Percentiles rank a stretch among this genome's conserved stretches.
phyloP scores from a whole-genome alignment of 2,113 vertebrate species.

The Zapus hudsonius region DNA sequence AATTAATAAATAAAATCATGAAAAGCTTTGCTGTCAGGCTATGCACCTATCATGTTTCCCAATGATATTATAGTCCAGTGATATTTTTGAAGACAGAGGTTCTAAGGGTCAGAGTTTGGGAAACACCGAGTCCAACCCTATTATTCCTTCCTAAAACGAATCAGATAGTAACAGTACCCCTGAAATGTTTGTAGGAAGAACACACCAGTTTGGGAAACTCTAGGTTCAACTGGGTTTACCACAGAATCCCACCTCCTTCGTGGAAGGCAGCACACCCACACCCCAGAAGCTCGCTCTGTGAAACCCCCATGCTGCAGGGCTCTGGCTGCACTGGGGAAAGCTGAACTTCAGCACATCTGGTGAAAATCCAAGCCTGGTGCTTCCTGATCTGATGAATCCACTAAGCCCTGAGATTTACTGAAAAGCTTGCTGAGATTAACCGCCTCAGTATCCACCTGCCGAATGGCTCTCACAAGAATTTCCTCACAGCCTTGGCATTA shows the following conservation, averaged over 20 bases:
- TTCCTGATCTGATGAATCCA: background rate
- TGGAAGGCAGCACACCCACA: background rate
- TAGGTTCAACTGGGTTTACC: background rate
- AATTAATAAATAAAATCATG: no score
- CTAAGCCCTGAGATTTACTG: background rate
- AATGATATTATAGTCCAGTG: no score
- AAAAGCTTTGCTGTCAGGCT: no score
- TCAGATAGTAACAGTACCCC: background rate
- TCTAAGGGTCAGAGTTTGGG: background rate
- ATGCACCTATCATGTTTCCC: no score
- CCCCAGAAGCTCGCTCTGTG: background rate
- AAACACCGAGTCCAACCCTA: background rate
- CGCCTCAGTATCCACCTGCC: background rate
- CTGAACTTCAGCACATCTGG: background rate
- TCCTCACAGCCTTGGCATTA: background rate
- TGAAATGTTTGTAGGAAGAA: background rate
- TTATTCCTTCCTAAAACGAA: background rate
- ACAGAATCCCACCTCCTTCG: background rate
- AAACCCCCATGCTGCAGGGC: no score
- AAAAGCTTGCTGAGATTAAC: conserved; percentile 22
- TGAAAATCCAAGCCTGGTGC: background rate
- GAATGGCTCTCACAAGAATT: background rate
- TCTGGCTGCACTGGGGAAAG: background rate
- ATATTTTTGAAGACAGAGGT: background rate
- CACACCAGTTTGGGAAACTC: background rate